A percentile compares a stretch with the other conserved stretches of the same genome.
Conservation (phyloP, 1,140 invertebrate species). For the Planococcus citri region DNA sequence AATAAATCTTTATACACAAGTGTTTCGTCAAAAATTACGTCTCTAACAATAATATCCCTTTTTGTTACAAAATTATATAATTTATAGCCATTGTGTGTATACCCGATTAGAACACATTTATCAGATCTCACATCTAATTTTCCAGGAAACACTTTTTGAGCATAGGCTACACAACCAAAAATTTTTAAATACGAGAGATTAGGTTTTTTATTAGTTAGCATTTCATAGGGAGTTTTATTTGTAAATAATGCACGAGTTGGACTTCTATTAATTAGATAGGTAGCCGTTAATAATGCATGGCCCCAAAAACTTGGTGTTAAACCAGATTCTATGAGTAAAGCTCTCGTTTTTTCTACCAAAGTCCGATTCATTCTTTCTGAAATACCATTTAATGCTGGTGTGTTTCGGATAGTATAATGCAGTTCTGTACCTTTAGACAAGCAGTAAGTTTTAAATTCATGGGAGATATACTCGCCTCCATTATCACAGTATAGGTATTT, state of each 20-base stretch:
- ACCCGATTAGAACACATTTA: conserved; percentile 27
- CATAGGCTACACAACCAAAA: conserved; percentile 29
- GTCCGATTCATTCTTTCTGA: conserved; percentile 33
- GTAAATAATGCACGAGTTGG: not conserved
- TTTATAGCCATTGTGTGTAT: conserved; percentile 26
- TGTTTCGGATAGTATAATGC: conserved; percentile 29
- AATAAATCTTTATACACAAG: too few relatives aligned
- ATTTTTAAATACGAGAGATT: conserved; percentile 28
- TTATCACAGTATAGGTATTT: conserved; percentile 23
- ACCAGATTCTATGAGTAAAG: conserved; percentile 29
- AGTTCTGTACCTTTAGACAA: conserved; percentile 29
- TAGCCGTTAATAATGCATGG: conserved; percentile 29
- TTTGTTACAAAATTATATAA: not conserved
- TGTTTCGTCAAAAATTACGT: conserved; percentile 13
- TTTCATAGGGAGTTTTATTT: conserved; percentile 24
- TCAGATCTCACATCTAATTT: conserved; percentile 30
- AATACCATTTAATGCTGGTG: conserved; percentile 32
- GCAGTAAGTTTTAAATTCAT: conserved; percentile 27
- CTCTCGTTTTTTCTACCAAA: conserved; percentile 28
- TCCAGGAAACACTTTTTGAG: too few relatives aligned
- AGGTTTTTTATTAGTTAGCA: conserved; percentile 23
- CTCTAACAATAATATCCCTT: not conserved
- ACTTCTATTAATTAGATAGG: conserved; percentile 23
- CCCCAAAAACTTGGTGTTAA: conserved; percentile 30
- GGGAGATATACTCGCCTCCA: conserved; percentile 23